Evolutionary conservation across 2,113 vertebrate species (phyloP).

Genomic region (Pedionomus torquatus): DNA sequence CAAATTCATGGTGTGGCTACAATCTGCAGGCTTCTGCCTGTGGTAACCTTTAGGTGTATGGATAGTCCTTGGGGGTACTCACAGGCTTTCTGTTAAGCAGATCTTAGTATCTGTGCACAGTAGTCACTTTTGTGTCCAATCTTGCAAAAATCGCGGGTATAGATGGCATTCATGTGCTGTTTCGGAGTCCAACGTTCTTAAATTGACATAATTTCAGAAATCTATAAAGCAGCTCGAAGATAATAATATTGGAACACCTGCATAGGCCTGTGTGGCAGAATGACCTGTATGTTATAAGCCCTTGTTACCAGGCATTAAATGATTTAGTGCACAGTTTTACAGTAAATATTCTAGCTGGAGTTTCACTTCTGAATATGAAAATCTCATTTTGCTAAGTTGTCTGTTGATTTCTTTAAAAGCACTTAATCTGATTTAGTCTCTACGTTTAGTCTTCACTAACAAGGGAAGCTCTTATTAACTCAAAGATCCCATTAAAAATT

Average conservation of each 20-base stretch:
- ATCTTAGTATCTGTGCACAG: neutral
- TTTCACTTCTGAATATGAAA: slow-evolving; percentile 13
- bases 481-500: neutral
- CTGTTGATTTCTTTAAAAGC: neutral
- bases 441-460: neutral
- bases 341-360: neutral
- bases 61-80: neutral
- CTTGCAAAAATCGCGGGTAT: neutral
- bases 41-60: neutral
- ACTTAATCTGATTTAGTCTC: neutral
- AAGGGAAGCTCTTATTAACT: neutral
- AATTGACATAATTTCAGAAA: neutral
- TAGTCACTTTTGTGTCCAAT: neutral
- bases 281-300: neutral
- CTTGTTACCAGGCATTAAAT: neutral
- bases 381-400: slow-evolving; percentile 13
- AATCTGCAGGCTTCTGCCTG: fast-evolving
- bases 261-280: neutral
- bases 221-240: neutral
- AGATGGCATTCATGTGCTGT: neutral
- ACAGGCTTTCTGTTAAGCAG: neutral
- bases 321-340: neutral
- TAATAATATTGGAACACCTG: neutral
- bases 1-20: neutral
- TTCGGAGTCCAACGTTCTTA: neutral